phyloP scores from a whole-genome alignment of 2,113 vertebrate species.

The Lepidothrix coronata region DNA sequence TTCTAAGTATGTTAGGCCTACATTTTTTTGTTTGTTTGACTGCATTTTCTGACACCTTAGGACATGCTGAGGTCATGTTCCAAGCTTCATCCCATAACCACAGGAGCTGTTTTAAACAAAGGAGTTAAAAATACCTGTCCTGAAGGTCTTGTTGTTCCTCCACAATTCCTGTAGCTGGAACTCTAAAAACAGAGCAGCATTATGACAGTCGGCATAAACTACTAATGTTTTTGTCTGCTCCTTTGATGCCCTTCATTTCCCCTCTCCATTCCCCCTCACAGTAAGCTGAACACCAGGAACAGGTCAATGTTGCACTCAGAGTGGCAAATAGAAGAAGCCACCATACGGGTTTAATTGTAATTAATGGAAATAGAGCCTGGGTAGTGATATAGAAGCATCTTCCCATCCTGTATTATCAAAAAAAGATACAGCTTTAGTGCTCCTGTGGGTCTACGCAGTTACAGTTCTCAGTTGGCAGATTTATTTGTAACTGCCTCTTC shows the following conservation, averaged over 20 bases:
- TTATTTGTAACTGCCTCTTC: constrained; percentile 36
- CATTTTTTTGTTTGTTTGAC: neutral
- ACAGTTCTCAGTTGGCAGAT: constrained; percentile 30
- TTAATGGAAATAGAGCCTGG: neutral
- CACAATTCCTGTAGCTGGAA: neutral
- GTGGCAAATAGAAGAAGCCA: neutral
- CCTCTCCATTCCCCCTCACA: neutral
- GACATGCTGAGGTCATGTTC: neutral
- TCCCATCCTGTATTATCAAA: neutral
- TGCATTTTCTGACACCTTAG: neutral
- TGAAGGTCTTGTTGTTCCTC: neutral
- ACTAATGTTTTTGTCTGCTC: neutral
- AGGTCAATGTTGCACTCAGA: neutral
- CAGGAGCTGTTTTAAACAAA: neutral
- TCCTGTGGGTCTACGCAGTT: neutral
- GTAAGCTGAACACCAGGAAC: neutral
- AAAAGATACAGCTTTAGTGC: neutral
- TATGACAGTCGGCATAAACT: neutral
- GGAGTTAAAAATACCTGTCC: neutral
- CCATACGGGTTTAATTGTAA: neutral
- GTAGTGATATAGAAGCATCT: neutral
- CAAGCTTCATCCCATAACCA: neutral
- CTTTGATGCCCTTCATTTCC: neutral
- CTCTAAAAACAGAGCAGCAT: neutral
- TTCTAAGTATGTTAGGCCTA: neutral